Base-by-base conservation (phyloP, 1,140 invertebrate species). In the Anastrepha ludens region DNA sequence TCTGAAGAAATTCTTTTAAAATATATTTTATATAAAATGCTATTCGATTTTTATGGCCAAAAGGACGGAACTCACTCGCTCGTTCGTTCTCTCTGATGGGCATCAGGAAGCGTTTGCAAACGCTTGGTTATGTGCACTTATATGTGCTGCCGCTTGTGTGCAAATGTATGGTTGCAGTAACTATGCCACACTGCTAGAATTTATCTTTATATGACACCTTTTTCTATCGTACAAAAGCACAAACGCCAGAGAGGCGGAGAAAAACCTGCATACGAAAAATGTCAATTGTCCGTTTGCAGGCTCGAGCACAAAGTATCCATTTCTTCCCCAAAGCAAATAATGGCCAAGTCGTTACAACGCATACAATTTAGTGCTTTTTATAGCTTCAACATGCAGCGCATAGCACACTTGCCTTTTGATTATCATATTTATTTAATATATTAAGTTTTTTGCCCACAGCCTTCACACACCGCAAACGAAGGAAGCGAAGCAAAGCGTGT, bases 381-480 rank as follows among this genome's bases (percentile, higher is more conserved):
- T 81, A 29, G 47, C 74, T 81, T 47, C 8, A 11, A 29, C 29
- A 29, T 29, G 67, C 67, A 78, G 44, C 70, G 7, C 20, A 9
- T 13, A 55, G n/a, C 44, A 74, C 6, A 74, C 29, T 20, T 41
- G 15, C 39, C 11, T 41, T 86, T 44, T 47, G 55, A 86, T 86
- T 86, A 86, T 39, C 59, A 86, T 86, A 86, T 86, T 86, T 86
- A n/a, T 86, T 86, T 86, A 86, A 86, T 86, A 62, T 86, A 86
- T 86, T 86, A 59, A 86, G 9, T 3, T 55, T 6, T 55, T 55
- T 55, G 2, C 50, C 50, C 29, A 8, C 50, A 55, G 50, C 50
- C 50, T 55, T 55, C 50, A 11, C 50, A 8, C 50, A 11, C 50
- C 11, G 50, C 50, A 55, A 55, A 55, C 6, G 50, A 3, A 62